Evolutionary conservation across 2,888 invertebrate genomes (phyloP).

Genomic region (Subacronicta megacephala): DNA sequence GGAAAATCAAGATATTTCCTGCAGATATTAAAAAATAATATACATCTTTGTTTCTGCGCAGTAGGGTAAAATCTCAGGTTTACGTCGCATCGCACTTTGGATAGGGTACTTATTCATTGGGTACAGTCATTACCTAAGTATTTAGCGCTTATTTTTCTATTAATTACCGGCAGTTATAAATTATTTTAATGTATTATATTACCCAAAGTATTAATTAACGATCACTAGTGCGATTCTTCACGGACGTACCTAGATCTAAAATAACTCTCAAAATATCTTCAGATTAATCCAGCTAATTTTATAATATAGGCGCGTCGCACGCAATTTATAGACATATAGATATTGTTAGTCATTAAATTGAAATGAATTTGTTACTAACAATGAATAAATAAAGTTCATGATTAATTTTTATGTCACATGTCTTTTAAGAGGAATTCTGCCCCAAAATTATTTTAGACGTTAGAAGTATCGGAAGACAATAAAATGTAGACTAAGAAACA

Average conservation of each 20-base stretch:
- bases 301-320: slow-evolving; percentile 67
- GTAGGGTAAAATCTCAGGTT: slow-evolving; percentile 14
- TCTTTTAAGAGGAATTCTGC: slow-evolving; percentile 88
- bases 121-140: slow-evolving; percentile 6
- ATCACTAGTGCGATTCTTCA: slow-evolving; percentile 17
- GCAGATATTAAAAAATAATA: slow-evolving; percentile 52
- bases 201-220: background rate
- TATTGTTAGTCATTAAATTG: slow-evolving; percentile 65
- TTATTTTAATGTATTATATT: slow-evolving; percentile 6
- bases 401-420: slow-evolving; percentile 78
- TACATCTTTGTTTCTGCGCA: slow-evolving; percentile 34
- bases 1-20: slow-evolving; percentile 67
- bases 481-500: slow-evolving; percentile 73
- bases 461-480: slow-evolving; percentile 81
- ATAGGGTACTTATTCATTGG: background rate
- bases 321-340: slow-evolving; percentile 59
- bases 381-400: slow-evolving; percentile 63
- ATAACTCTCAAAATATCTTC: slow-evolving; percentile 43
- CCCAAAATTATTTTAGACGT: slow-evolving; percentile 78
- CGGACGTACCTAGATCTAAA: slow-evolving; percentile 15
- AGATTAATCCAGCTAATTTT: slow-evolving; percentile 57
- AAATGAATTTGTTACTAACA: slow-evolving; percentile 70
- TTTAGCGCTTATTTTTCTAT: slow-evolving; percentile 7
- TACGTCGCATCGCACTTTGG: slow-evolving; percentile 21
- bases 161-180: slow-evolving; percentile 6